Evolutionary conservation across 2,888 invertebrate species (phyloP).

Genomic region (Sabatieria punctata): DNA sequence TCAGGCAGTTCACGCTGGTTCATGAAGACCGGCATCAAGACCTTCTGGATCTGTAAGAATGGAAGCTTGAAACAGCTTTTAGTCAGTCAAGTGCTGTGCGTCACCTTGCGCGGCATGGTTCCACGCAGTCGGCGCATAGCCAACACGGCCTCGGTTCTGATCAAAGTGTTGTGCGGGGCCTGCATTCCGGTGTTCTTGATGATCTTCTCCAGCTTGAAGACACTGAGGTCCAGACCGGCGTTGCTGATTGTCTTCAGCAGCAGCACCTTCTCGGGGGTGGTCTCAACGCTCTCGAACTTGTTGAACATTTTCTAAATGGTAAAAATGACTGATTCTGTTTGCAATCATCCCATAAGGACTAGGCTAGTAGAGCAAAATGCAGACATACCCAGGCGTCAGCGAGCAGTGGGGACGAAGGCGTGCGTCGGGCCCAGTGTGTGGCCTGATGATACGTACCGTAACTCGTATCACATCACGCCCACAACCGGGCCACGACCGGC

Average conservation of each 20-base stretch:
- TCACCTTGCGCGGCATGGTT: slow-evolving; percentile 13
- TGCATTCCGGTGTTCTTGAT: slow-evolving; percentile 16
- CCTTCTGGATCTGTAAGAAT: slow-evolving; percentile 15
- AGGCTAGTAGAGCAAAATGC: background rate
- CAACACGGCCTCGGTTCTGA: slow-evolving; percentile 20
- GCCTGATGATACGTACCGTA: slow-evolving; percentile 5
- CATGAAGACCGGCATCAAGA: slow-evolving; percentile 23
- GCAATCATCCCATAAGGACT: too few species aligned
- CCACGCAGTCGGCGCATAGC: slow-evolving; percentile 19
- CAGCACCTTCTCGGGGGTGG: slow-evolving; percentile 17
- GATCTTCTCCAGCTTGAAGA: slow-evolving; percentile 23
- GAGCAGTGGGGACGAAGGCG: too few species aligned
- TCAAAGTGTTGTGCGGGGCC: slow-evolving; percentile 1
- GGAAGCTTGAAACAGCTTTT: background rate
- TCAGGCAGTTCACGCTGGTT: slow-evolving; percentile 18
- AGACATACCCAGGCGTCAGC: too few species aligned
- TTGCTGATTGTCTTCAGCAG: slow-evolving; percentile 25
- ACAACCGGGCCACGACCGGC: slow-evolving; percentile 2
- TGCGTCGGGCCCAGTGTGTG: slow-evolving; percentile 10
- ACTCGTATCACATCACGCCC: background rate
- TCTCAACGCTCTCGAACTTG: slow-evolving; percentile 1
- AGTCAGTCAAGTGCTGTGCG: too few species aligned
- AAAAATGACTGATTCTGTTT: too few species aligned
- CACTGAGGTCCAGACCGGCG: slow-evolving; percentile 21
- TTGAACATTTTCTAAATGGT: slow-evolving; percentile 7